phyloP scores from a whole-genome alignment of 2,888 invertebrate species.

The Stratiomys singularior region DNA sequence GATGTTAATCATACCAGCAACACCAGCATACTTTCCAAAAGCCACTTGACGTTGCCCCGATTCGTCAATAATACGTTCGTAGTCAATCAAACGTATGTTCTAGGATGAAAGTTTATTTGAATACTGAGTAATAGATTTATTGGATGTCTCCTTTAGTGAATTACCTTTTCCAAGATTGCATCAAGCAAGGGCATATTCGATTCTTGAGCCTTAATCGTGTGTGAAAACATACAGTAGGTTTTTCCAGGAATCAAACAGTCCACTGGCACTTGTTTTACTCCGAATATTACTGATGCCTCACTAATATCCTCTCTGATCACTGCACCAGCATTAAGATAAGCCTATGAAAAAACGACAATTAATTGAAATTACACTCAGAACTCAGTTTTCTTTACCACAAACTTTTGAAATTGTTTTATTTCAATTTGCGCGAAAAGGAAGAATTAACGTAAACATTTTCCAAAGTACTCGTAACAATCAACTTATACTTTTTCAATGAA shows the following conservation, averaged over 20 bases:
- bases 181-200: constrained; percentile 97
- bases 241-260: constrained; percentile 94
- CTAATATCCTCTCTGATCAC: constrained; percentile 95
- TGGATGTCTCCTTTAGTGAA: background rate
- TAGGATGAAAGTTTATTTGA: constrained; percentile 48
- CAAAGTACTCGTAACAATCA: too few species aligned
- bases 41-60: constrained; percentile 93
- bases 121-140: background rate
- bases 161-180: constrained; percentile 86
- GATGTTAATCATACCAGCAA: constrained; percentile 98
- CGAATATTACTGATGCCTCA: constrained; percentile 95
- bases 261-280: constrained; percentile 88
- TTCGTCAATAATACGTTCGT: constrained; percentile 93
- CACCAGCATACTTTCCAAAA: constrained; percentile 98
- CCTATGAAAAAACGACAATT: constrained; percentile 72
- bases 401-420: too few species aligned
- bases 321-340: constrained; percentile 93
- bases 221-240: constrained; percentile 98
- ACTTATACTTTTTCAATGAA: too few species aligned
- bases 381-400: too few species aligned
- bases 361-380: too few species aligned
- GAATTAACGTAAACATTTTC: too few species aligned
- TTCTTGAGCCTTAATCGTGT: constrained; percentile 99
- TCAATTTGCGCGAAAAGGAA: too few species aligned
- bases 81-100: constrained; percentile 96